phyloP scores from a whole-genome alignment of 2,797 vertebrate species.

The Novumbra hubbsi region DNA sequence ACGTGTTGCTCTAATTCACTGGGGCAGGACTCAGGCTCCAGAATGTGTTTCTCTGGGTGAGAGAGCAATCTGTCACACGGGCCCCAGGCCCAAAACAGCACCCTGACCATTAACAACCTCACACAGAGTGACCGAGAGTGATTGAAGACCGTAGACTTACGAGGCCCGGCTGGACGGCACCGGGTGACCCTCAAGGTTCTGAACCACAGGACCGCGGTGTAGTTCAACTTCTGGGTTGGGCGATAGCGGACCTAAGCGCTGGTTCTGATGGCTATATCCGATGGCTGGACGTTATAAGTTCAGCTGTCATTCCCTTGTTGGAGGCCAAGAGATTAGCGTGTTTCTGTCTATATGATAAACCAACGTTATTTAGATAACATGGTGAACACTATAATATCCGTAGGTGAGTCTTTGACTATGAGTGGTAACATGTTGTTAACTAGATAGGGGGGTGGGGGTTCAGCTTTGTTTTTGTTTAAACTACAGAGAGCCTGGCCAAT shows the following conservation, averaged over 20 bases:
- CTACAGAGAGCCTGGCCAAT: slow-evolving; percentile 23
- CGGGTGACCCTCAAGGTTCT: not conserved
- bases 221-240: too few relatives aligned
- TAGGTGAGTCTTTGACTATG: too few relatives aligned
- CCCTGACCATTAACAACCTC: not conserved
- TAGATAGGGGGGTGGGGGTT: too few relatives aligned
- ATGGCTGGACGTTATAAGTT: too few relatives aligned
- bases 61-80: not conserved
- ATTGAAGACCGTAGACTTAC: not conserved
- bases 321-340: too few relatives aligned
- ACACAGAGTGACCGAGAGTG: not conserved
- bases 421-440: too few relatives aligned
- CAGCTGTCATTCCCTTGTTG: too few relatives aligned
- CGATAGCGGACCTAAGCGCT: not conserved
- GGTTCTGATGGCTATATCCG: not conserved
- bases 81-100: not conserved
- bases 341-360: too few relatives aligned
- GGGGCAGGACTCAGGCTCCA: not conserved
- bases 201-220: not conserved
- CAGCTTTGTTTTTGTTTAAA: too few relatives aligned
- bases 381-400: too few relatives aligned
- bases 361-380: too few relatives aligned
- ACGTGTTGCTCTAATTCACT: not conserved
- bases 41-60: not conserved
- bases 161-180: not conserved